Evolutionary conservation across 2,888 invertebrate genomes (phyloP).

Genomic region (Tachystola acroxantha): DNA sequence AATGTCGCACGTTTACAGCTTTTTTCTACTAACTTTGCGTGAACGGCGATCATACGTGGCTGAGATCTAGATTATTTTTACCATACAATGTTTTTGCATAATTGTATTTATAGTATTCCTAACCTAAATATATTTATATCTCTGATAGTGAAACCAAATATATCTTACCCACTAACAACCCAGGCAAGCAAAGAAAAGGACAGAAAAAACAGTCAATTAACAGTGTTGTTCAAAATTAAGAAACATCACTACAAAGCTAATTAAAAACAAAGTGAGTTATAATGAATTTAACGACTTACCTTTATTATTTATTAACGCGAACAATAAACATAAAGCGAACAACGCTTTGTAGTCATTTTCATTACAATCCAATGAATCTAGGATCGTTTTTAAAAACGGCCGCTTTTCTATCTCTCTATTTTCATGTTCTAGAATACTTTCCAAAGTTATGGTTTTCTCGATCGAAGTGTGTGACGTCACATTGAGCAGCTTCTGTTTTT

Average conservation of each 20-base stretch:
- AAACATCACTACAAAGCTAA: neutral
- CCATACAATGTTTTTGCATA: no score
- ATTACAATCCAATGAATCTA: conserved; percentile 90
- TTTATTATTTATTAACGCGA: conserved; percentile 95
- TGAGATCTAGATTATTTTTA: no score
- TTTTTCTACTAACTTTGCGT: no score
- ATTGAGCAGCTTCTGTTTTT: conserved; percentile 84
- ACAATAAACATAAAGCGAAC: conserved; percentile 93
- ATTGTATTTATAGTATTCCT: no score
- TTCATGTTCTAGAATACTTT: conserved; percentile 52
- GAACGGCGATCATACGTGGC: no score
- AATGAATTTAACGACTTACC: conserved; percentile 77
- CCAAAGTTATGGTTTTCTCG: conserved; percentile 37
- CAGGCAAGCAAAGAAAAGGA: conserved; percentile 43
- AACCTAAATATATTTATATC: no score
- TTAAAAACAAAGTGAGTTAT: neutral
- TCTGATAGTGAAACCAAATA: no score
- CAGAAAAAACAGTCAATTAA: conserved; percentile 24
- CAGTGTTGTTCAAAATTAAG: neutral
- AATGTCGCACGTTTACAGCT: no score
- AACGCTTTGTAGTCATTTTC: conserved; percentile 97
- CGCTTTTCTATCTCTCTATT: conserved; percentile 75
- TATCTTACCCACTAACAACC: conserved; percentile 59
- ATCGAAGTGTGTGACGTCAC: conserved; percentile 33
- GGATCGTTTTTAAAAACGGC: conserved; percentile 93